Conservation (phyloP, 2,797 vertebrate species). For the Phalloptychus januarius region DNA sequence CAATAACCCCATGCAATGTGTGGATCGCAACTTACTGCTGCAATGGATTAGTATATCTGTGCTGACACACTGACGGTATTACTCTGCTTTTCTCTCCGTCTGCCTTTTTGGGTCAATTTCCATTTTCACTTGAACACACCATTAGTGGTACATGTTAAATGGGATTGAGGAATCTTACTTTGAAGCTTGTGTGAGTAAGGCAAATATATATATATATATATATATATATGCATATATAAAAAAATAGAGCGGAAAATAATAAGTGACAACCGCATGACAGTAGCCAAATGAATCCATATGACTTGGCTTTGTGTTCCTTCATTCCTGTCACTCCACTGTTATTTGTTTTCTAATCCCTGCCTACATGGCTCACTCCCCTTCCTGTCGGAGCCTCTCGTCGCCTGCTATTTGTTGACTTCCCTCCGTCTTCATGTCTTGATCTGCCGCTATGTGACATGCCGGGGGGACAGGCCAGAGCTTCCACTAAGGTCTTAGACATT, state of each 20-base stretch:
- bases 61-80: conserved; percentile 27
- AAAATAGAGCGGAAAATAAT: conserved; percentile 3
- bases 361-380: conserved; percentile 56
- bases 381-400: conserved; percentile 47
- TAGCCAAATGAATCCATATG: conserved; percentile 49
- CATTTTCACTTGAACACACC: not conserved
- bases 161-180: conserved; percentile 1
- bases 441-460: conserved; percentile 70
- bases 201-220: not conserved
- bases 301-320: conserved; percentile 57
- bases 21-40: conserved; percentile 48
- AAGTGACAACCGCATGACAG: conserved; percentile 36
- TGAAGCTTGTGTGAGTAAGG: not conserved
- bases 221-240: not conserved
- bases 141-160: not conserved
- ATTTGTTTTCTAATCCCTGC: conserved; percentile 73
- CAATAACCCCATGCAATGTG: conserved; percentile 49
- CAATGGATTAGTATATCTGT: conserved; percentile 32
- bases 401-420: conserved; percentile 63
- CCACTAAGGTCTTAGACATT: conserved; percentile 72
- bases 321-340: conserved; percentile 70
- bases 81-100: conserved; percentile 6
- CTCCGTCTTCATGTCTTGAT: conserved; percentile 67
- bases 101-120: conserved; percentile 15
- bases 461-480: conserved; percentile 70